Conservation (phyloP, 2,888 invertebrate species). For the Perizoma affinitatum region DNA sequence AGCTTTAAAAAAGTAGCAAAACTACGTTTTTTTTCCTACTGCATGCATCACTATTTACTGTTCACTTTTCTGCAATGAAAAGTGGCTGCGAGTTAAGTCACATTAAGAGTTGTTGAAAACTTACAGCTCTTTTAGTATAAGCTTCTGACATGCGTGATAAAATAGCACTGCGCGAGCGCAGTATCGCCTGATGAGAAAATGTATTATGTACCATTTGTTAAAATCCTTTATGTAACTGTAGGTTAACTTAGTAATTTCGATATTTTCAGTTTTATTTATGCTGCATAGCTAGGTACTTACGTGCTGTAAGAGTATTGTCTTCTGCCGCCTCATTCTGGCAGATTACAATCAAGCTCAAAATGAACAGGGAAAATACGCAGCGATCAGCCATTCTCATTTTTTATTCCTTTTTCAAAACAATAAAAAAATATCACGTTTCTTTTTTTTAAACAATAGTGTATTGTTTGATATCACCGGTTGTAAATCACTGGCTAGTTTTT, state of each 20-base stretch:
- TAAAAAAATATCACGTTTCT: conserved; percentile 40
- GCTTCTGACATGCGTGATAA: too few species aligned
- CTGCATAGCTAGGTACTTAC: conserved; percentile 57
- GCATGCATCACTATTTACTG: too few species aligned
- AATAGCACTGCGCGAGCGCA: too few species aligned
- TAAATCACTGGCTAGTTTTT: conserved; percentile 39
- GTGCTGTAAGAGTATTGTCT: conserved; percentile 57
- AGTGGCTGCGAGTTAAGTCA: too few species aligned
- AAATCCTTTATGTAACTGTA: too few species aligned
- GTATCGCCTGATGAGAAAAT: too few species aligned
- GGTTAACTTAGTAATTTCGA: neutral
- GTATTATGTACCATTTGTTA: too few species aligned
- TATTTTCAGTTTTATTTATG: neutral
- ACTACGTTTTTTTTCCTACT: too few species aligned
- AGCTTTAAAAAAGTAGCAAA: too few species aligned
- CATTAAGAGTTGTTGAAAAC: too few species aligned
- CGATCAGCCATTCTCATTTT: conserved; percentile 64
- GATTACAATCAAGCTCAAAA: conserved; percentile 66
- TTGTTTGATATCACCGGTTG: conserved; percentile 43
- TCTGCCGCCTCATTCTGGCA: conserved; percentile 67
- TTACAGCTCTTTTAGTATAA: too few species aligned
- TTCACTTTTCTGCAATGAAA: too few species aligned
- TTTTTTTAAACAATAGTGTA: conserved; percentile 40
- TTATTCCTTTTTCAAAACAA: conserved; percentile 29
- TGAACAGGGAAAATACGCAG: conserved; percentile 62